Evolutionary conservation across 2,797 vertebrate genomes (phyloP), one percentile per base, ranked within the genome.

Genomic region (Chaetodon trifasciatus): DNA sequence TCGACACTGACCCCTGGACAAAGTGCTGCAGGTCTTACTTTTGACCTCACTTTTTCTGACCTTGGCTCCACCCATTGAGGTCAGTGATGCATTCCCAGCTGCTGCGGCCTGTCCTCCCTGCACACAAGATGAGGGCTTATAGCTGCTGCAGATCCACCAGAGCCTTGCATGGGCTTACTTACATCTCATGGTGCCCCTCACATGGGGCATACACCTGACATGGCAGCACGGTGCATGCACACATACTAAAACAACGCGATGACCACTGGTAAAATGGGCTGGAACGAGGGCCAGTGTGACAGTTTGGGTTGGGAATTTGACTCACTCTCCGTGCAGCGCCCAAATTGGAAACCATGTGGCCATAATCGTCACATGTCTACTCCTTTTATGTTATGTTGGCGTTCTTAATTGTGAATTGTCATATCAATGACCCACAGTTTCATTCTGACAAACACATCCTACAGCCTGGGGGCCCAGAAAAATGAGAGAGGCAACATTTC

Each of bases 71-170:
- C 88, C 85, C 84, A 13, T 9, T 69, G 76, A 85, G 86, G 74
- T 89, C 70, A 85, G 71, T 55, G 68, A 32, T 80, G 72, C 93
- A 95, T 96, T 95, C 95, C 87, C 95, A 96, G 95, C 95, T 96
- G 95, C 89, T 89, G 86, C 74, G 16, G 70, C 76, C 68, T 2
- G 46, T 91, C 88, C 83, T 68, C 61, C 88, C 40, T 71, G 46
- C 83, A 83, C 74, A 86, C 82, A 84, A 37, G 69, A 84, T n/a
- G 74, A 83, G 70, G 73, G 47, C 5, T 40, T 78, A 46, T 69
- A 64, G 74, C 69, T 77, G 74, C 69, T 13, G 42, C 75, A n/a
- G 61, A 47, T 28, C 53, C 71, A 79, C 15, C 44, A n/a, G 56
- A 71, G 69, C 64, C 78, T 28, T 42, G 62, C 66, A 24, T 9